phyloP scores from a whole-genome alignment of 2,113 vertebrate species.

The Quiscalus mexicanus region DNA sequence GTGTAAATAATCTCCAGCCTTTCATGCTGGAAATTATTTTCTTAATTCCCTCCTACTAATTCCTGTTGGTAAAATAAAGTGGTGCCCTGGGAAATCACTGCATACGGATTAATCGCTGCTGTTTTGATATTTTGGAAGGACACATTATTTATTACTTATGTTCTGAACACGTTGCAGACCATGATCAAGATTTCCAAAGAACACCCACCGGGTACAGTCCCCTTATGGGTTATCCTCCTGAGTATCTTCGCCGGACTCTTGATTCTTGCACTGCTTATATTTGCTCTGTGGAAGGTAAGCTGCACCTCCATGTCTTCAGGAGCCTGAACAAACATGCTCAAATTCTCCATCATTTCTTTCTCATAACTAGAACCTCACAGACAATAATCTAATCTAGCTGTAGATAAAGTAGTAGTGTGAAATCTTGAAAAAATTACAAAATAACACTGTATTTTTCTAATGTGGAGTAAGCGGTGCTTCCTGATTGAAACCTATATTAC shows the following conservation, averaged over 20 bases:
- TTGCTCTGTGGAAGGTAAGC: constrained; percentile 94
- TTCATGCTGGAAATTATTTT: neutral
- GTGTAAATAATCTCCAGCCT: neutral
- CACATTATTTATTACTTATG: neutral
- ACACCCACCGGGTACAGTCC: constrained; percentile 80
- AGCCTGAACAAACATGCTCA: neutral
- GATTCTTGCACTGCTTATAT: constrained; percentile 91
- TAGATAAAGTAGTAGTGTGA: neutral
- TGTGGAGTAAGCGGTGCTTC: accelerated
- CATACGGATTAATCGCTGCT: neutral
- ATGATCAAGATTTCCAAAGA: constrained; percentile 90
- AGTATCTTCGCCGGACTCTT: constrained; percentile 91
- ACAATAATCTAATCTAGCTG: neutral
- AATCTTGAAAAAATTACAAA: neutral
- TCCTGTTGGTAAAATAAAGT: neutral
- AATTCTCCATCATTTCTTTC: neutral
- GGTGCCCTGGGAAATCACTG: neutral
- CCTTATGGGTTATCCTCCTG: constrained; percentile 92
- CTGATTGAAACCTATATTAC: neutral
- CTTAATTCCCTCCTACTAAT: neutral
- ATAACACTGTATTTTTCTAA: neutral
- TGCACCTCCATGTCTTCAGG: neutral
- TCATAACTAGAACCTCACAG: neutral
- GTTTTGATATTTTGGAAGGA: neutral
- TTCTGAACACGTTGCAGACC: constrained; percentile 76